Percentiles rank a stretch among this genome's conserved stretches.
These are phyloP conservation scores for Aulostomus chinensis DNA, from an alignment of 2,797 vertebrate genomes.

Conservation along the genomic window DNA sequence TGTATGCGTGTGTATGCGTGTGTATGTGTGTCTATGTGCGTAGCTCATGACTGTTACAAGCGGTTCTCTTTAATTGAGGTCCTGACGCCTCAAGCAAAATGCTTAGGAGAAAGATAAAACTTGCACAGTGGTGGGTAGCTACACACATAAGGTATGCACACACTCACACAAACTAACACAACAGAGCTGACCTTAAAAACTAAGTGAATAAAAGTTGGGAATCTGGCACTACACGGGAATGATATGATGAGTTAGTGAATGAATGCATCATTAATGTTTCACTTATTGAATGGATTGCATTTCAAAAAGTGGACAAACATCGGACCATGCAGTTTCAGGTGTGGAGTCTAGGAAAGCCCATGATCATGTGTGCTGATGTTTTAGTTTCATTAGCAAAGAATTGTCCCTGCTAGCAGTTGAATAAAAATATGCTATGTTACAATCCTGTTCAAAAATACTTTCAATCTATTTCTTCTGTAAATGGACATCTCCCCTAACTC, in stretches of 20 bases:
- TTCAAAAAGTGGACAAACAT: too few relatives aligned
- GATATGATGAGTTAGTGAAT: conserved; percentile 6
- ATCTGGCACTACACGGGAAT: conserved; percentile 16
- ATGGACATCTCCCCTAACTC: conserved; percentile 12
- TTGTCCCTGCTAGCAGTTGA: neutral
- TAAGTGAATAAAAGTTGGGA: conserved; percentile 40
- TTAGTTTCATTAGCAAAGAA: neutral
- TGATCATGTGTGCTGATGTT: neutral
- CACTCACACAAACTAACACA: conserved; percentile 20
- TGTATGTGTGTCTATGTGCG: conserved; percentile 34
- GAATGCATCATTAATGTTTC: conserved; percentile 8
- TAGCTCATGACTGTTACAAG: conserved; percentile 64
- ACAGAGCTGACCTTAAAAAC: conserved; percentile 50
- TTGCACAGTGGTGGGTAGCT: conserved; percentile 56
- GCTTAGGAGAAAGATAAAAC: conserved; percentile 65
- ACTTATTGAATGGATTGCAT: conserved; percentile 17
- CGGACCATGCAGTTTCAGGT: neutral
- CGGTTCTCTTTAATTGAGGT: conserved; percentile 73
- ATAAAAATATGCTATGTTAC: too few relatives aligned
- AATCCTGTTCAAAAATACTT: too few relatives aligned
- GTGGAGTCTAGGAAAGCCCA: neutral
- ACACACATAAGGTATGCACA: conserved; percentile 27
- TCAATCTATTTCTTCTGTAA: conserved; percentile 19
- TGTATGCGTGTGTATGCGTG: conserved; percentile 10
- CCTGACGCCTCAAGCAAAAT: conserved; percentile 67